Evolutionary conservation across 2,113 vertebrate genomes (phyloP).

Genomic region (Felis chaus): DNA sequence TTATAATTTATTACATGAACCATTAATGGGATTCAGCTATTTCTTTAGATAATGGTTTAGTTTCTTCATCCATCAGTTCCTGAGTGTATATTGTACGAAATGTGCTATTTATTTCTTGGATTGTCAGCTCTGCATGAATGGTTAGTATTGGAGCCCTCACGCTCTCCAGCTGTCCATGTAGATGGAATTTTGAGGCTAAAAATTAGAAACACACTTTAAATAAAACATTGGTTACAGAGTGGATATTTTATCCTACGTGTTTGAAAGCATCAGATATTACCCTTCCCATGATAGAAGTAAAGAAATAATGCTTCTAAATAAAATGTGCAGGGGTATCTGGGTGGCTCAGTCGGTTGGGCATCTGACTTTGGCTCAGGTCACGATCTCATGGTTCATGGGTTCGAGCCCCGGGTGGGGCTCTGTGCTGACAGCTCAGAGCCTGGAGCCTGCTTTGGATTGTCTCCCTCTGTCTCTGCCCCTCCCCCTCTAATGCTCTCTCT

Average conservation of each 20-base stretch:
- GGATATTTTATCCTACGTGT: neutral
- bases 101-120: neutral
- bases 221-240: neutral
- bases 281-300: neutral
- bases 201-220: neutral
- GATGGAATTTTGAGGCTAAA: neutral
- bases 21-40: neutral
- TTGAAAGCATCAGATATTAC: neutral
- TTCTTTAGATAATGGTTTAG: neutral
- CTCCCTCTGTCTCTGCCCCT: no score
- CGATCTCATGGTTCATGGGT: no score
- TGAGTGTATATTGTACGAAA: neutral
- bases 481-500: no score
- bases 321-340: neutral
- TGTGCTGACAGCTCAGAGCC: no score
- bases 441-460: no score
- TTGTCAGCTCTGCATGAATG: neutral
- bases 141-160: accelerated
- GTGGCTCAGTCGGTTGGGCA: no score
- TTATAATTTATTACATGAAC: neutral
- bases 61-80: slow-evolving; percentile 20
- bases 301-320: neutral
- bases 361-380: no score
- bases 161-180: neutral
- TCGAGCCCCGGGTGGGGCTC: no score